A percentile compares a stretch with the other conserved stretches of the same genome.
Evolutionary conservation across 2,888 invertebrate genomes (phyloP).

Genomic region (Zonitis immaculata): DNA sequence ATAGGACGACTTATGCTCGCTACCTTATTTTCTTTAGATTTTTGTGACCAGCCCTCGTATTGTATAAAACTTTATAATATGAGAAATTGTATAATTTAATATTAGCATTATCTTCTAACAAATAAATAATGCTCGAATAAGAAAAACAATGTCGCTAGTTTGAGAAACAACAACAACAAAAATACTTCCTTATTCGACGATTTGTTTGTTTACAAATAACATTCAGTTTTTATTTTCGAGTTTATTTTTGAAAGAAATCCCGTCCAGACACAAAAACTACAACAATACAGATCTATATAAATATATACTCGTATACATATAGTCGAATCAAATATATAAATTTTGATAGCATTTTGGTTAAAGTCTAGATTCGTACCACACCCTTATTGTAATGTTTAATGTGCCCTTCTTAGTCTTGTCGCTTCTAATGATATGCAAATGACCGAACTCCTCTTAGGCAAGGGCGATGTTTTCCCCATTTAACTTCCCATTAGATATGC

Average conservation of each 20-base stretch:
- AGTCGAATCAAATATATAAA: slow-evolving; percentile 21
- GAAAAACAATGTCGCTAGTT: neutral
- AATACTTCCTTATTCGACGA: neutral
- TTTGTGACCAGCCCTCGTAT: too few relatives aligned
- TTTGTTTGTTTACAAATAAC: neutral
- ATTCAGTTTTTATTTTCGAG: neutral
- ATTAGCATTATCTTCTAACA: too few relatives aligned
- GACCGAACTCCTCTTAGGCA: slow-evolving; percentile 23
- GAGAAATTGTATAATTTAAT: too few relatives aligned
- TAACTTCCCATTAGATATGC: slow-evolving; percentile 24
- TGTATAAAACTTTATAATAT: too few relatives aligned
- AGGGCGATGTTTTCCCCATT: slow-evolving; percentile 25
- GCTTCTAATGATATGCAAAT: slow-evolving; percentile 25
- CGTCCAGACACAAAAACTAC: slow-evolving; percentile 15
- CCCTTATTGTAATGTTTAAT: slow-evolving; percentile 17
- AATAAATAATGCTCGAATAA: neutral
- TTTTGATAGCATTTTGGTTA: slow-evolving; percentile 22
- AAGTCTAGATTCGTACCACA: slow-evolving; percentile 10
- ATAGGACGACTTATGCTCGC: too few relatives aligned
- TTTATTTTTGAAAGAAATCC: too few relatives aligned
- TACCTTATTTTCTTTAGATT: too few relatives aligned
- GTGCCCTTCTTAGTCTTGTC: slow-evolving; percentile 11
- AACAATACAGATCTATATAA: too few relatives aligned
- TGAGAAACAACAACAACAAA: neutral
- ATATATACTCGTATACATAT: too few relatives aligned